These are phyloP conservation scores for Gymnobelideus leadbeateri DNA, from an alignment of 2,113 vertebrate species.

Conservation along the genomic window DNA sequence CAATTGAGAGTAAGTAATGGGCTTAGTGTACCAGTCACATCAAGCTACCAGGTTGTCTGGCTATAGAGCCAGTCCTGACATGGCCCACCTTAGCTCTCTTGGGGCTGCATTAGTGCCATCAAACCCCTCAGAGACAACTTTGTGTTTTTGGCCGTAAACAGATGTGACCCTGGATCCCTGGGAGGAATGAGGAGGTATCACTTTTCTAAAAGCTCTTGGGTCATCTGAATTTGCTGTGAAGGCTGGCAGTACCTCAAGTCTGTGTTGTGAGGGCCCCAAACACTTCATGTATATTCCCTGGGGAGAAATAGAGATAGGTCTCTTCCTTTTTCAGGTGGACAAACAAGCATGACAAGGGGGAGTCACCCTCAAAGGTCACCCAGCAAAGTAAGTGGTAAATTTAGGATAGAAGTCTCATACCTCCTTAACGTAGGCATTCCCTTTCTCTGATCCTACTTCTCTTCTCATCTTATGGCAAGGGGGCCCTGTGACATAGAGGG, in stretches of 20 bases:
- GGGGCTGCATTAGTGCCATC: neutral
- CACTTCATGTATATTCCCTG: slow-evolving; percentile 27
- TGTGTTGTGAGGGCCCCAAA: slow-evolving; percentile 29
- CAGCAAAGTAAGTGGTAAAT: neutral
- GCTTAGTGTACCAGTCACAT: slow-evolving; percentile 38
- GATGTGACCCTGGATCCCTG: slow-evolving; percentile 30
- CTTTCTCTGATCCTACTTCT: neutral
- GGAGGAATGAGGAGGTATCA: slow-evolving; percentile 38
- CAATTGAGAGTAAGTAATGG: slow-evolving; percentile 17
- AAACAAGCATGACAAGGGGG: neutral
- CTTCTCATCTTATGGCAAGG: neutral
- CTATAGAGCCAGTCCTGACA: slow-evolving; percentile 36
- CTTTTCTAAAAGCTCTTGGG: slow-evolving; percentile 39
- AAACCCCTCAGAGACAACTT: slow-evolving; percentile 22
- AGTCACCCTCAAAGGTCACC: neutral
- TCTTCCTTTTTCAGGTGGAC: slow-evolving; percentile 25
- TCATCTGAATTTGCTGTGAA: slow-evolving; percentile 17
- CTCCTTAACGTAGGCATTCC: neutral
- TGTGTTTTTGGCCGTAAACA: slow-evolving; percentile 57
- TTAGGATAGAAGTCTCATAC: neutral
- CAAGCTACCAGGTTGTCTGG: neutral
- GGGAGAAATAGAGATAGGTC: neutral
- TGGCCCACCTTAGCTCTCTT: neutral
- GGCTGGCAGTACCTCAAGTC: slow-evolving; percentile 28
- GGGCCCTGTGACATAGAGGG: neutral